Evolutionary conservation across 2,113 vertebrate genomes (phyloP).

Genomic region (Nycticryphes semicollaris): DNA sequence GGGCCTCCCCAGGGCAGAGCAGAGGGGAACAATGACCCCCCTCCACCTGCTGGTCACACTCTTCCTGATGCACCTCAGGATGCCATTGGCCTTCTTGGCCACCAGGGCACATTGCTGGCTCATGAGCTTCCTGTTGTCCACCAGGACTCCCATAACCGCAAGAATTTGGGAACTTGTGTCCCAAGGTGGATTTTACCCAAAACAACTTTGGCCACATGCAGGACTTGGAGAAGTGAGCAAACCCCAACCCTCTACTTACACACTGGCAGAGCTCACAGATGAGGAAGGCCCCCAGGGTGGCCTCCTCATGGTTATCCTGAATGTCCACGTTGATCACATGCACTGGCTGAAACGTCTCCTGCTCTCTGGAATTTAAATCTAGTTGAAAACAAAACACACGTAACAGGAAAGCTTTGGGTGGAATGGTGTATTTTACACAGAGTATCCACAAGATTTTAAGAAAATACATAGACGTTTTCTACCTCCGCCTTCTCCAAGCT

Average conservation of each 20-base stretch:
- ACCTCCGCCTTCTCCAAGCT: not conserved
- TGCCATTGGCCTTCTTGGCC: too few species aligned
- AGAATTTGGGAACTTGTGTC: not conserved
- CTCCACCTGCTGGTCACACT: too few species aligned
- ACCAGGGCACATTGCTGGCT: too few species aligned
- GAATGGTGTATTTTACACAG: fast-evolving
- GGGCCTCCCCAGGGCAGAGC: too few species aligned
- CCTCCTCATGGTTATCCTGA: conserved; percentile 98
- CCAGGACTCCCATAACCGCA: not conserved
- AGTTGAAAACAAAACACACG: not conserved
- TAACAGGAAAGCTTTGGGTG: not conserved
- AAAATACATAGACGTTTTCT: not conserved
- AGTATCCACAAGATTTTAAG: fast-evolving
- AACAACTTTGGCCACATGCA: fast-evolving
- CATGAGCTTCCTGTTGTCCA: too few species aligned
- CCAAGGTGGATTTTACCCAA: not conserved
- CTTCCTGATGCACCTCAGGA: too few species aligned
- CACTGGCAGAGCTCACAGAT: conserved; percentile 99
- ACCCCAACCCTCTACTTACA: conserved; percentile 80
- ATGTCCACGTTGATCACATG: conserved; percentile 99
- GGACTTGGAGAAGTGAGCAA: not conserved
- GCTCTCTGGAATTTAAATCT: conserved; percentile 91
- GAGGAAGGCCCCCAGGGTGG: conserved; percentile 95
- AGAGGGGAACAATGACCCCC: too few species aligned
- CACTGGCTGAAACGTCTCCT: conserved; percentile 94